Percentiles rank a stretch among this genome's conserved stretches.
phyloP scores from a whole-genome alignment of 2,113 vertebrate species.

The Malurus cyaneus region DNA sequence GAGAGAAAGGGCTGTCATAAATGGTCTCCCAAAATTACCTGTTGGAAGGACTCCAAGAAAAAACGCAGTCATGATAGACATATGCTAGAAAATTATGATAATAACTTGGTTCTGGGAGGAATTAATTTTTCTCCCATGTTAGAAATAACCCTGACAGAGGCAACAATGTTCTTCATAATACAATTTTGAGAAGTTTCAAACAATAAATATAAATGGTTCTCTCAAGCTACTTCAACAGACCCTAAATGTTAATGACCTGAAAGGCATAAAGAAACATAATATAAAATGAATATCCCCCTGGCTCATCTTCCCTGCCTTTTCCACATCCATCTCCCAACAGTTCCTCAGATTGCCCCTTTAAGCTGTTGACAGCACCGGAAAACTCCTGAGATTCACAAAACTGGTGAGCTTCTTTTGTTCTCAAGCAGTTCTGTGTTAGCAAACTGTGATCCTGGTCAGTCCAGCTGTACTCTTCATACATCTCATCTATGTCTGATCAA shows the following conservation, averaged over 20 bases:
- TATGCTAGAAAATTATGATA: constrained; percentile 29
- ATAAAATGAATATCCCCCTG: not conserved
- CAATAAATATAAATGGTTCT: not conserved
- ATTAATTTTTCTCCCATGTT: constrained; percentile 21
- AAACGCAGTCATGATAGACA: not conserved
- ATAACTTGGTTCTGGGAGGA: constrained; percentile 28
- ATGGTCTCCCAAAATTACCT: constrained; percentile 17
- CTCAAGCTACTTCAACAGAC: not conserved
- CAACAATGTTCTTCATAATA: not conserved
- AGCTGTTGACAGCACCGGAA: not conserved
- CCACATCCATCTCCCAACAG: fast-evolving
- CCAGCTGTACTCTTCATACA: not conserved
- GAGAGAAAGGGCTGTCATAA: not conserved
- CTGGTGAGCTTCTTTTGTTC: not conserved
- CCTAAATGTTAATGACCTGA: not conserved
- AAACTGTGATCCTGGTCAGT: not conserved
- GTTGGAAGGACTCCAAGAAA: constrained; percentile 1
- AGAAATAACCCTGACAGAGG: not conserved
- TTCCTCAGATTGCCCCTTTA: not conserved
- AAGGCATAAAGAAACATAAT: not conserved
- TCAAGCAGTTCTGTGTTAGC: not conserved
- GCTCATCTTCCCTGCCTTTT: not conserved
- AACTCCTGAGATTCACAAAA: not conserved
- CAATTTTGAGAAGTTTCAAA: not conserved
- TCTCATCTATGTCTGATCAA: not conserved